Conservation (phyloP, 2,797 vertebrate species). For the Lophotriccus pileatus region DNA sequence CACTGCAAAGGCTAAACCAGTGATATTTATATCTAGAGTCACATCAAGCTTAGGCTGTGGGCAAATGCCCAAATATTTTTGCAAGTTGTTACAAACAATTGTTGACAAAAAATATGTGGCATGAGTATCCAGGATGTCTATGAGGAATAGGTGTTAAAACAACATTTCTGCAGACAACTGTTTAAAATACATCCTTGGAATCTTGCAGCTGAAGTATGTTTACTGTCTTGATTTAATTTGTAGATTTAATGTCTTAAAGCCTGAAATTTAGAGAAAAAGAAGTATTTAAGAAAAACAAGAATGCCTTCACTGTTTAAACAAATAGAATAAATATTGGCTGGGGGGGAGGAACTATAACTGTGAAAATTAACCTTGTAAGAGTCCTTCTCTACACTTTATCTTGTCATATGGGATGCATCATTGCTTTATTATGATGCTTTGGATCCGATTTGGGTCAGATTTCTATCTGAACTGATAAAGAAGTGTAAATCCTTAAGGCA, state of each 20-base stretch:
- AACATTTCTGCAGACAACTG: neutral
- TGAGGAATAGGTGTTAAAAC: neutral
- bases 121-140: neutral
- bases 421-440: neutral
- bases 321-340: neutral
- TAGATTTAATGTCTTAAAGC: neutral
- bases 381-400: neutral
- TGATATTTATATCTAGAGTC: neutral
- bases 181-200: neutral
- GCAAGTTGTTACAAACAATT: neutral
- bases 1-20: neutral
- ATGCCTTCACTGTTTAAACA: neutral
- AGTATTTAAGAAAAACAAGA: neutral
- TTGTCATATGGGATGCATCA: neutral
- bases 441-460: neutral
- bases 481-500: neutral
- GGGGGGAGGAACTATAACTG: neutral
- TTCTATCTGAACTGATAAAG: neutral
- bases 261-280: neutral
- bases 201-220: neutral
- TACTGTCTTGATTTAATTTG: neutral
- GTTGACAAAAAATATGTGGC: neutral
- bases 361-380: neutral
- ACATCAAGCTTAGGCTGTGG: neutral
- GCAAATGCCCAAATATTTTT: neutral